Conservation (phyloP, 2,113 vertebrate species). For the human region GRCh38 chrX:91204001-91204500, state of each 20-base stretch:
- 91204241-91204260: not conserved
- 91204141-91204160: not conserved
- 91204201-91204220: not conserved
- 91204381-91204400: not conserved
- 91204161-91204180: not conserved
- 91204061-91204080: not conserved
- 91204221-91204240: not conserved
- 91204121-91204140: not conserved
- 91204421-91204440: not conserved
- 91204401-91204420: not conserved
- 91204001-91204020: not conserved
- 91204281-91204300: not conserved
- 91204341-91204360: not conserved
- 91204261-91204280: not conserved
- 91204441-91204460: constrained; percentile 5
- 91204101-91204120: not conserved
- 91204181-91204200: not conserved
- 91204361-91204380: not conserved
- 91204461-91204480: not conserved
- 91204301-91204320: not conserved
- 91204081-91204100: not conserved
- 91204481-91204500: not conserved
- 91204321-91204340: not conserved
- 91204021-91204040: not conserved
- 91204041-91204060: not conserved